A percentile compares a stretch with the other conserved stretches of the same genome.
phyloP scores from a whole-genome alignment of 2,113 vertebrate species.

The Phrynosoma platyrhinos region DNA sequence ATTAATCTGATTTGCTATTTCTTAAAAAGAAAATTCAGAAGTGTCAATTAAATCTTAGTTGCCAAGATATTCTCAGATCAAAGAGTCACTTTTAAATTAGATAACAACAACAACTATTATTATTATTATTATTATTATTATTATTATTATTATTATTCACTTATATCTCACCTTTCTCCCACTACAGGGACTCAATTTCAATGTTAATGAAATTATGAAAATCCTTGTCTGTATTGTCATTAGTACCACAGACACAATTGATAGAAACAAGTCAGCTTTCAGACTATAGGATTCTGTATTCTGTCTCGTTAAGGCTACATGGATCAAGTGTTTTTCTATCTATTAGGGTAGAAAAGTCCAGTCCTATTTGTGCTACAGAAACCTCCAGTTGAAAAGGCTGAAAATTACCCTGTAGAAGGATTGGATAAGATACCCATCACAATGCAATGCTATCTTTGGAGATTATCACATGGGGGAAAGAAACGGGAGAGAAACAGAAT shows the following conservation, averaged over 20 bases:
- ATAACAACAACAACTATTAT: neutral
- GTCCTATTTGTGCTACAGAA: slow-evolving; percentile 20
- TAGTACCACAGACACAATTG: neutral
- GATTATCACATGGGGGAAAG: no score
- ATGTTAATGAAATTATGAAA: neutral
- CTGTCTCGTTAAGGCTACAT: neutral
- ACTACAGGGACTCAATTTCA: no score
- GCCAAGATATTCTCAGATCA: neutral
- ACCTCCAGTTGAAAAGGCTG: slow-evolving; percentile 28
- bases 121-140: no score
- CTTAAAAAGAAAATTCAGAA: neutral
- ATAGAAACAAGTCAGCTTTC: neutral
- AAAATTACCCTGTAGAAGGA: slow-evolving; percentile 14
- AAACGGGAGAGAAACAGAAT: no score
- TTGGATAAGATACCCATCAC: slow-evolving; percentile 24
- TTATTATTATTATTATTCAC: no score
- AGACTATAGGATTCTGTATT: neutral
- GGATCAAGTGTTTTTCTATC: slow-evolving; percentile 27
- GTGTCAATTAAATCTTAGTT: neutral
- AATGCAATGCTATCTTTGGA: slow-evolving; percentile 3
- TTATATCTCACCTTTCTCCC: no score
- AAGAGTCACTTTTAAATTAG: slow-evolving; percentile 21
- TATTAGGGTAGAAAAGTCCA: slow-evolving; percentile 36
- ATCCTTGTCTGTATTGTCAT: slow-evolving; percentile 4
- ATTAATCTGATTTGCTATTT: neutral